Base-by-base conservation (phyloP, 2,797 vertebrate genomes). In the Chromobotia macracanthus region DNA sequence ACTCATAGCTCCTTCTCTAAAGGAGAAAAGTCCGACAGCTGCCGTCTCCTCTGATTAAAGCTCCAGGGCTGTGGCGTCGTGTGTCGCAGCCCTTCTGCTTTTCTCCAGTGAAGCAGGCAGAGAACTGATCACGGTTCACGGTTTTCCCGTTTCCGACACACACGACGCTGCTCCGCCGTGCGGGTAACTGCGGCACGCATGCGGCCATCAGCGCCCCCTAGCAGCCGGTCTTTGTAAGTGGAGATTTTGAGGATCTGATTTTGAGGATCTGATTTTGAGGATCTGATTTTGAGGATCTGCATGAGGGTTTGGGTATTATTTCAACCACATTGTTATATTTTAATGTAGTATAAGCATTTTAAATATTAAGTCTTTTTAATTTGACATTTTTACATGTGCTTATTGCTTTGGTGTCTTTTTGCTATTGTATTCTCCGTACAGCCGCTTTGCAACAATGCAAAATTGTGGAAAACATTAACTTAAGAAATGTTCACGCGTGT, bases 1-100 rank as follows among this genome's bases (percentile, higher is more conserved):
- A 90, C 91, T 94, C 95, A 95, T 95, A 25, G 90, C 88, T 87
- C 82, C 25, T 84, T 82, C 81, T 82, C 80, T 69, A 61, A 5
- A 81, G 23, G 51, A 86, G 74, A 89, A 89, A 64, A 86, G 73
- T 87, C 82, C 72, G 86, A 70, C 80, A 83, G 88, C 91, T 72
- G 74, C 82, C 83, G 85, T 90, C 84, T 90, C 86, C 82, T 83
- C 90, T 79, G 89, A 81, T 87, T 28, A 25, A 79, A 89, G 77
- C 73, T 87, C 85, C 86, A 82, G 78, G 63, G 82, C 73, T 80
- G 78, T 80, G 84, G 80, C 65, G 61, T 79, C 69, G 83, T 82
- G 13, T 60, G 55, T 25, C 55, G 60, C 16, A 35, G 35, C 7
- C 60, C 16, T 10, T 31, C 28, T 60, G n/a, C n/a, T n/a, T 15